A percentile compares a stretch with the other conserved stretches of the same genome.
Evolutionary conservation across 2,888 invertebrate genomes (phyloP).

Genomic region (Acleris literana): DNA sequence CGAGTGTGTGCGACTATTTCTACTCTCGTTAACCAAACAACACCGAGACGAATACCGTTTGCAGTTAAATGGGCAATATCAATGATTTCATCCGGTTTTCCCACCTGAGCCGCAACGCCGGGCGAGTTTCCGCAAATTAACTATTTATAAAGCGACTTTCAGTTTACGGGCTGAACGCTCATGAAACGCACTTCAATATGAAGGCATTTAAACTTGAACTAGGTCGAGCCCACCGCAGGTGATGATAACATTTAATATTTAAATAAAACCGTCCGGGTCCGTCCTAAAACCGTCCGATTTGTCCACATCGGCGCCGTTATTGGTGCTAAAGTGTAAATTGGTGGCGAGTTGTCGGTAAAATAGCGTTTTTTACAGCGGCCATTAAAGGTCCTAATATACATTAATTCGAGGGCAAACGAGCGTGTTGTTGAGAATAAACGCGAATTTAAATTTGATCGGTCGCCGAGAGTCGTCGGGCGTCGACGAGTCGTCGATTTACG

Average conservation of each 20-base stretch:
- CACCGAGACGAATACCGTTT: too few relatives aligned
- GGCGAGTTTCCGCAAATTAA: not conserved
- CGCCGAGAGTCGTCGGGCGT: constrained; percentile 11
- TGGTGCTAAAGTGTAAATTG: constrained; percentile 24
- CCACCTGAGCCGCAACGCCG: too few relatives aligned
- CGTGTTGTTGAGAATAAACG: constrained; percentile 18
- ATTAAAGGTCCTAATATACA: constrained; percentile 24
- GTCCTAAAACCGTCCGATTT: constrained; percentile 3
- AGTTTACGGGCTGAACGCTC: constrained; percentile 15
- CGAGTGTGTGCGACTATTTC: too few relatives aligned
- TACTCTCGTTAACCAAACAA: too few relatives aligned
- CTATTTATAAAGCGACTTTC: constrained; percentile 18
- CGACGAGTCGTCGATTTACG: constrained; percentile 9
- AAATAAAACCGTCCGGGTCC: constrained; percentile 18
- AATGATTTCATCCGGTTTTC: too few relatives aligned
- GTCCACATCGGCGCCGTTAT: constrained; percentile 21
- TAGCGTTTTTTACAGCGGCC: constrained; percentile 18
- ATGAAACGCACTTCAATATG: constrained; percentile 6
- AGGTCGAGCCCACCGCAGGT: constrained; percentile 18
- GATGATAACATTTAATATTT: constrained; percentile 34
- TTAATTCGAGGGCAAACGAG: constrained; percentile 6
- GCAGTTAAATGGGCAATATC: too few relatives aligned
- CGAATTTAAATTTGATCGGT: constrained; percentile 28
- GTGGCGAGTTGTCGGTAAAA: constrained; percentile 20
- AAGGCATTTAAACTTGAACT: constrained; percentile 26